Base-by-base conservation (phyloP, 2,888 invertebrate species). In the Didymodactylos carnosus region DNA sequence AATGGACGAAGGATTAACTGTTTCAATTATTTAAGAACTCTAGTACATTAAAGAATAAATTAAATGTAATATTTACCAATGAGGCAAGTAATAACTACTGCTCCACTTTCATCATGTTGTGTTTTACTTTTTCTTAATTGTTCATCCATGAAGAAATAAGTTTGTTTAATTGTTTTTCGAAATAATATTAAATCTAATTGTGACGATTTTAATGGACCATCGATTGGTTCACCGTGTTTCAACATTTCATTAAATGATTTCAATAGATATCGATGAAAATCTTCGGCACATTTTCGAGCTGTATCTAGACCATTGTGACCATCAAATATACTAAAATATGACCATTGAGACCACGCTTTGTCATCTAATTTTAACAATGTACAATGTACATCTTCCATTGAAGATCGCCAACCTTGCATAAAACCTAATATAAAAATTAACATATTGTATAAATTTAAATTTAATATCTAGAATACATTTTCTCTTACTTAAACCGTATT, bases 291-390 rank as follows among this genome's bases (percentile, higher is more conserved):
- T 35, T 35, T 35, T 62, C 35, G 16, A 19, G 62, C 62, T 62
- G 62, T 35, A n/a, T n/a, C n/a, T n/a, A n/a, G n/a, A n/a, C 97
- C 98, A 70, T 95, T 95, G 85, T 98, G 98, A 3, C 98, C 98
- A 85, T 98, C 98, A 84, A 97, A 98, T 73, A 98, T 94, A n/a
- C 94, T 97, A 85, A 98, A 98, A 85, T 94, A 98, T 72, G 94
- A 84, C 85, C 85, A 86, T 72, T 83, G 81, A 53, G 79, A 79
- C 76, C 83, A 83, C 35, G 85, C 79, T 73, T 81, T 80, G 71
- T 81, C 80, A 46, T 84, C 84, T 76, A 94, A 86, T 78, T 91
- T 88, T 62, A 89, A 88, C 80, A 90, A 88, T 77, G 93, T 94
- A 85, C 90, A 89, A 85, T 97, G 97, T 76, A 95, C 94, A 86